Evolutionary conservation across 1,140 invertebrate genomes (phyloP).

Genomic region (Phthorimaea operculella): DNA sequence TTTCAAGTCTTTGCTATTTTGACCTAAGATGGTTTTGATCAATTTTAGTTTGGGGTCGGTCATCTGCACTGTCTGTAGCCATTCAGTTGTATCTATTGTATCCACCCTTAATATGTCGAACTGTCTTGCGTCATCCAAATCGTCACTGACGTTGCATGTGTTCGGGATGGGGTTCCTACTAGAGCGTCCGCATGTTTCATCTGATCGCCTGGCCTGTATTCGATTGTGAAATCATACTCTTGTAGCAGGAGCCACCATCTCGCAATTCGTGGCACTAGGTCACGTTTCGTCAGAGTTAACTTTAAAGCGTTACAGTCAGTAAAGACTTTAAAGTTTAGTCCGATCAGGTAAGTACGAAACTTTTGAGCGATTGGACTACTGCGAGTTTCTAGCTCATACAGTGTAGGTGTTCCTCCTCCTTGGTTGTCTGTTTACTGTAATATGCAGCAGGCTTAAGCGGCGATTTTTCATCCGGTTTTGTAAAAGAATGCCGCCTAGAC

Average conservation of each 20-base stretch:
- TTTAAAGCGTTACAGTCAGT: slow-evolving; percentile 8
- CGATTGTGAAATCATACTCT: slow-evolving; percentile 25
- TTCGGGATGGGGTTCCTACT: slow-evolving; percentile 15
- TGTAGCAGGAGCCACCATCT: slow-evolving; percentile 22
- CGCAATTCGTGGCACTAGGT: slow-evolving; percentile 19
- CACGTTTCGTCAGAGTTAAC: slow-evolving; percentile 7
- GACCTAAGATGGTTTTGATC: slow-evolving; percentile 5
- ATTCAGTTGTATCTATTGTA: background rate
- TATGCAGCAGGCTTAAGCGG: slow-evolving; percentile 17
- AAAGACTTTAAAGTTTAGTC: slow-evolving; percentile 7
- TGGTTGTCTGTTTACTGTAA: slow-evolving; percentile 20
- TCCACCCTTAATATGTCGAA: background rate
- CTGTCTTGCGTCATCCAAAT: background rate
- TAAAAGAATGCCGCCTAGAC: slow-evolving; percentile 29
- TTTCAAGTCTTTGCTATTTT: slow-evolving; percentile 2
- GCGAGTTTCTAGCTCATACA: slow-evolving; percentile 10
- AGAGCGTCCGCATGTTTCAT: slow-evolving; percentile 37
- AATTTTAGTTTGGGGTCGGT: slow-evolving; percentile 7
- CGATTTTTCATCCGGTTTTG: slow-evolving; percentile 14
- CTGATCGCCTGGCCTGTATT: slow-evolving; percentile 22
- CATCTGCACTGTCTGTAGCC: slow-evolving; percentile 10
- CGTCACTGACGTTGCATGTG: background rate
- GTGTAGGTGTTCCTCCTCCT: slow-evolving; percentile 5
- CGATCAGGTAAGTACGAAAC: slow-evolving; percentile 8
- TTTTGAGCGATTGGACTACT: slow-evolving; percentile 6